Evolutionary conservation across 2,113 vertebrate species (phyloP), one percentile per base, ranked within the genome.

Genomic region (Anolis carolinensis): DNA sequence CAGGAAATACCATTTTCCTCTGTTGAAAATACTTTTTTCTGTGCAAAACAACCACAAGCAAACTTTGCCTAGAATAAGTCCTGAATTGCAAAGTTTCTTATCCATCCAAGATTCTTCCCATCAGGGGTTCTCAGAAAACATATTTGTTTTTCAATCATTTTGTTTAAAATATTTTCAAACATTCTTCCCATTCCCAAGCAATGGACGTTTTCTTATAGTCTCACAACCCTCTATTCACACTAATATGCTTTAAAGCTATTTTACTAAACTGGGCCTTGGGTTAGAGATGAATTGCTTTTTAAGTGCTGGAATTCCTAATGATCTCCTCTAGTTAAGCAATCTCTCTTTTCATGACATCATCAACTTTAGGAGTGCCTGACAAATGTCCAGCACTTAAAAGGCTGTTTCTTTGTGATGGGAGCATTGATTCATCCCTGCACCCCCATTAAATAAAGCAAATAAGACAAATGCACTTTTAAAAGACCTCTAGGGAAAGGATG

Each of bases 221-320:
- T 89, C 77, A 86, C 86, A 27, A 10, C 85, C 89, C 81, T 89
- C 25, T 23, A 70, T 86, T 83, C 0, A 16, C 34, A 18, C 79
- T 81, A 82, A 90, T 25, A 62, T 89, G 78, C 82, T 93, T 92
- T 81, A 86, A 48, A 90, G 72, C 62, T 85, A 79, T 87, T 89
- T 82, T 95, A 94, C 81, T 89, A 83, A 91, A 78, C 70, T 65
- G 1, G 76, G 90, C 75, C 10, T 87, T 89, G 73, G 71, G 72
- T 90, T 89, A 81, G 70, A 95, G 90, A 93, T 21, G 89, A 93
- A 90, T 95, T 82, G 89, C 83, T 70, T 94, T 88, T 80, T 86
- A 90, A 79, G 11, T 81, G 48, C 18, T 34, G 67, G 81, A 92
- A 94, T 92, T 91, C 55, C 86, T 87, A 93, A 88, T 83, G 85